Percentiles rank a stretch among this genome's conserved stretches.
Evolutionary conservation across 2,113 vertebrate species (phyloP).

Genomic region (Sebastes schlegelii): DNA sequence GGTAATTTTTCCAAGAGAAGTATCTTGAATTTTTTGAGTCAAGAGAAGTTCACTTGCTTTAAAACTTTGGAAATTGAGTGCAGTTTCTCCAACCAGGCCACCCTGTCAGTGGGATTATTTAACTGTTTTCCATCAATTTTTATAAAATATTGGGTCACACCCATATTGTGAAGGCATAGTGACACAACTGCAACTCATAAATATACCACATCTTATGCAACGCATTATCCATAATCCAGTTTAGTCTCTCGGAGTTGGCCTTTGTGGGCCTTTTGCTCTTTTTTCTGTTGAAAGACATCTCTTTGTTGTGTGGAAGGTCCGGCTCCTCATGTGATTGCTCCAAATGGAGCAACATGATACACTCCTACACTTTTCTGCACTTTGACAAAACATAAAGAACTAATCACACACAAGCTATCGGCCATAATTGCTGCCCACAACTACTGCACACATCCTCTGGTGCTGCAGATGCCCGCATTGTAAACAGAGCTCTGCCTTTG

Average conservation of each 20-base stretch:
- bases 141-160: slow-evolving; percentile 5
- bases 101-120: slow-evolving; percentile 22
- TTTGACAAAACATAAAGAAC: slow-evolving; percentile 55
- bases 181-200: slow-evolving; percentile 19
- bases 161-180: slow-evolving; percentile 2
- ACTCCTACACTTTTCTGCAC: slow-evolving; percentile 50
- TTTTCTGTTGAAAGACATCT: slow-evolving; percentile 21
- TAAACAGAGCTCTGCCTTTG: slow-evolving; percentile 55
- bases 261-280: background rate
- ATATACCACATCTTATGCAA: slow-evolving; percentile 47
- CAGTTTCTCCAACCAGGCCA: slow-evolving; percentile 22
- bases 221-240: slow-evolving; percentile 46
- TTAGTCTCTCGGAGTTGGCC: slow-evolving; percentile 21
- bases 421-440: slow-evolving; percentile 55
- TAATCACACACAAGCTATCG: slow-evolving; percentile 46
- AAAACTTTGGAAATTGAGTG: background rate
- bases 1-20: background rate
- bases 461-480: slow-evolving; percentile 31
- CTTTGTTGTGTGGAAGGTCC: slow-evolving; percentile 60
- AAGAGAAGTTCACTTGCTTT: slow-evolving; percentile 4
- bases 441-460: slow-evolving; percentile 52
- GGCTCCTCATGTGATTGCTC: slow-evolving; percentile 26
- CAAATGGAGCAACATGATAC: slow-evolving; percentile 52
- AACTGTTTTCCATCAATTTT: slow-evolving; percentile 48
- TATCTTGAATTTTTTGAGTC: slow-evolving; percentile 8